These are phyloP conservation scores for Drusus annulatus DNA, from an alignment of 1,140 invertebrate species.

Conservation along the genomic window DNA sequence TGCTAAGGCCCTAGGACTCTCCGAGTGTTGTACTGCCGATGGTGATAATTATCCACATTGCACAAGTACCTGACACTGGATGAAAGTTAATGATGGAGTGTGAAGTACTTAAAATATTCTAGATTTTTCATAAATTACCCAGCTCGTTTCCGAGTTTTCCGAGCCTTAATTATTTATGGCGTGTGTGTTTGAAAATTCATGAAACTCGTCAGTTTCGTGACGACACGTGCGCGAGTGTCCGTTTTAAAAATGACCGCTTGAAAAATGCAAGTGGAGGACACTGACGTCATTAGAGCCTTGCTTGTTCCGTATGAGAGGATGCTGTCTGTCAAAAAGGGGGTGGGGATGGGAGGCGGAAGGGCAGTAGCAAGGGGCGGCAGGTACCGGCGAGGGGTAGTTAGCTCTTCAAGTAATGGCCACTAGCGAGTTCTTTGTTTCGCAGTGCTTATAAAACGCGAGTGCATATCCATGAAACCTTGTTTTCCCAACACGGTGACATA, in stretches of 20 bases:
- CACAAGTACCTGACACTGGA: too few relatives aligned
- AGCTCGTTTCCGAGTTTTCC: too few relatives aligned
- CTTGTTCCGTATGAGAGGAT: background rate
- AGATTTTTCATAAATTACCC: too few relatives aligned
- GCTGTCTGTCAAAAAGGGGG: slow-evolving; percentile 3
- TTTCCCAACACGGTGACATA: slow-evolving; percentile 6
- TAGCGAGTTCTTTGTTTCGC: slow-evolving; percentile 20
- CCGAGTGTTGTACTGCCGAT: too few relatives aligned
- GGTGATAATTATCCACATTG: too few relatives aligned
- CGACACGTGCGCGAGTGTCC: background rate
- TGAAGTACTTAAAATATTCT: too few relatives aligned
- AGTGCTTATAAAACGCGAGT: slow-evolving; percentile 4
- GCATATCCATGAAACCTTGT: slow-evolving; percentile 22
- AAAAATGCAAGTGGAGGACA: slow-evolving; percentile 8
- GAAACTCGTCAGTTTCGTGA: too few relatives aligned
- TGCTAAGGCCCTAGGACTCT: too few relatives aligned
- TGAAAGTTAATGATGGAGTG: too few relatives aligned
- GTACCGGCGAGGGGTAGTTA: too few relatives aligned
- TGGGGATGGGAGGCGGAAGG: background rate
- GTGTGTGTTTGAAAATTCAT: slow-evolving; percentile 2
- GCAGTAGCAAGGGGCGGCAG: background rate
- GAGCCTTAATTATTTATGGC: too few relatives aligned
- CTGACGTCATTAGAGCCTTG: slow-evolving; percentile 28
- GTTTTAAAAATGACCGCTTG: slow-evolving; percentile 56
- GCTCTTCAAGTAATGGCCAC: slow-evolving; percentile 44